A percentile compares a stretch with the other conserved stretches of the same genome.
phyloP scores from a whole-genome alignment of 2,113 vertebrate species.

The Strix aluco region DNA sequence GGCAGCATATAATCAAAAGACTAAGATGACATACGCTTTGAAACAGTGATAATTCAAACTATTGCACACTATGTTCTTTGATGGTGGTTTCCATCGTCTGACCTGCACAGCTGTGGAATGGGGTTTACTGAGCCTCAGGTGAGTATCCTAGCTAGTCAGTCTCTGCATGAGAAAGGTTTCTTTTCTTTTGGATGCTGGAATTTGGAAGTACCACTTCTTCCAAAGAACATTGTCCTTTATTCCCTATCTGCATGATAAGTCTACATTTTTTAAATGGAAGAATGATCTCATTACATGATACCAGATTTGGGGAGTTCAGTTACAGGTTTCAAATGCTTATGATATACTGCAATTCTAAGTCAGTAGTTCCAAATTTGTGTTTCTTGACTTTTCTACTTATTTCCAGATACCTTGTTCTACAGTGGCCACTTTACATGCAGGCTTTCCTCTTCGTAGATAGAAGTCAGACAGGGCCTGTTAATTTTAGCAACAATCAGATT shows the following conservation, averaged over 20 bases:
- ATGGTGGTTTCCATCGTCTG: not conserved
- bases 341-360: not conserved
- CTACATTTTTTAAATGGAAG: not conserved
- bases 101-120: not conserved
- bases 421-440: not conserved
- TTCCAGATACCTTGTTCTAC: not conserved
- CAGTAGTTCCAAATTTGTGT: not conserved
- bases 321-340: not conserved
- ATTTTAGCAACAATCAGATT: not conserved
- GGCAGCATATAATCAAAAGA: not conserved
- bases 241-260: not conserved
- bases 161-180: not conserved
- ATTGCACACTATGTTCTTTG: not conserved
- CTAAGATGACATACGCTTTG: not conserved
- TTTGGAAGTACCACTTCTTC: not conserved
- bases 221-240: not conserved
- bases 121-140: not conserved
- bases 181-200: not conserved
- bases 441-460: not conserved
- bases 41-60: not conserved
- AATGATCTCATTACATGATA: not conserved
- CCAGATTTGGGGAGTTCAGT: not conserved
- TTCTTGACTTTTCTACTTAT: not conserved
- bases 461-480: not conserved
- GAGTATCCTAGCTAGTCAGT: not conserved